A percentile compares a stretch with the other conserved stretches of the same genome.
Conservation (phyloP, 1,140 invertebrate genomes). For the Magallana angulata region DNA sequence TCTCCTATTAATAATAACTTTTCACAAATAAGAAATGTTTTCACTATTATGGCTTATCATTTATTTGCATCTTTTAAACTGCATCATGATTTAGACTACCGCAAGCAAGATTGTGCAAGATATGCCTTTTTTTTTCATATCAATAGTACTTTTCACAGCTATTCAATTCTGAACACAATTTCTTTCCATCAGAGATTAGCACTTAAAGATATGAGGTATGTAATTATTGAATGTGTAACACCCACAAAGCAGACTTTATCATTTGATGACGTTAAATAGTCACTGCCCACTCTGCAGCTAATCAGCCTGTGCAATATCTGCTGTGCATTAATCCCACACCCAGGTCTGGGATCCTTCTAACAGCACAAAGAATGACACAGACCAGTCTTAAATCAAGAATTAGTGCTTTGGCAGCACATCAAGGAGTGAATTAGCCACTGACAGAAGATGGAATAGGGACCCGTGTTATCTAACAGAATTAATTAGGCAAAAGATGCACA, state of each 20-base stretch:
- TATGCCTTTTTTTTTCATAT: too few species aligned
- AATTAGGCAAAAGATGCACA: not conserved
- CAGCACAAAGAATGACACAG: not conserved
- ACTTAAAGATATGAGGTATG: too few species aligned
- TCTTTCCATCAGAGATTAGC: too few species aligned
- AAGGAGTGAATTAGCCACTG: slow-evolving; percentile 26
- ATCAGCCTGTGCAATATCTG: slow-evolving; percentile 30
- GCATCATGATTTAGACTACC: too few species aligned
- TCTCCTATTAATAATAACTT: too few species aligned
- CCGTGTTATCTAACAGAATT: not conserved
- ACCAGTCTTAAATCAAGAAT: not conserved
- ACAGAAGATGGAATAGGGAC: slow-evolving; percentile 1
- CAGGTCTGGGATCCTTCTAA: not conserved
- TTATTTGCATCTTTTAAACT: too few species aligned
- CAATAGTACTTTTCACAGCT: too few species aligned
- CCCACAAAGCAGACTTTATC: not conserved
- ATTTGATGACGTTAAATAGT: not conserved
- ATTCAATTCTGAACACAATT: too few species aligned
- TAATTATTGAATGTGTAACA: not conserved
- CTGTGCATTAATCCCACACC: slow-evolving; percentile 14
- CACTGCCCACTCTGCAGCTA: slow-evolving; percentile 15
- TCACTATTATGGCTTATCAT: too few species aligned
- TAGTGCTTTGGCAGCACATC: slow-evolving; percentile 1
- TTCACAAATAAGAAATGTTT: too few species aligned
- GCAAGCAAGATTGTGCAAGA: too few species aligned